Evolutionary conservation across 2,888 invertebrate species (phyloP), one percentile per base, ranked within the genome.

Genomic region (Erebia aethiops): DNA sequence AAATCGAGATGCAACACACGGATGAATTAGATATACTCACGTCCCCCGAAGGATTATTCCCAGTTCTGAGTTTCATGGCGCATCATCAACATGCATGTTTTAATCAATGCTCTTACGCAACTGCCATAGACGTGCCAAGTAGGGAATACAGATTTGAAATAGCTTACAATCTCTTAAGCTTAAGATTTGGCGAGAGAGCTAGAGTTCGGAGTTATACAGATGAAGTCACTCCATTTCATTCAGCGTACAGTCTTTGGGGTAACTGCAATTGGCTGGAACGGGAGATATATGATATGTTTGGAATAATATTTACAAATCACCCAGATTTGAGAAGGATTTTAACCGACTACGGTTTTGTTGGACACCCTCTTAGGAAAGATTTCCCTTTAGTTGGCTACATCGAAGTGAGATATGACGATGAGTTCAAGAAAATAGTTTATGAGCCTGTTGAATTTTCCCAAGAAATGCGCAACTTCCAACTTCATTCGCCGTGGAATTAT

Each of bases 351-450:
- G 93, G 92, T 0, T 92, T 93, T 66, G 74, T 68, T 54, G 93
- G 93, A 0, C 92, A 94, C 77, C 93, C 93, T 10, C 74, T 93
- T 18, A 81, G 92, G 64, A 93, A 93, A 71, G 93, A 93, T 74
- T 93, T 89, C 70, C 93, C 93, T 0, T 71, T 90, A 9, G 84
- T 86, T 1, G 93, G 93, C 0, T 93, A 92, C 70, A 86, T 82
- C 1, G 93, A 93, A 79, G 84, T 89, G 13, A 85, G 93, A 16
- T 93, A 92, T 70, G 93, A 93, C 71, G 93, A 93, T 71, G 92
- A 88, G 54, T 71, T 90, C 16, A 92, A 92, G 75, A 92, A 91
- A 70, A 71, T 92, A 1, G 92, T 92, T 0, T 92, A 91, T 71
- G 92, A 92, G 58, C 92, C 92, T 0, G 83, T 90, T 0, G 92